Evolutionary conservation across 2,113 vertebrate species (phyloP).

Genomic region (Propithecus coquereli): DNA sequence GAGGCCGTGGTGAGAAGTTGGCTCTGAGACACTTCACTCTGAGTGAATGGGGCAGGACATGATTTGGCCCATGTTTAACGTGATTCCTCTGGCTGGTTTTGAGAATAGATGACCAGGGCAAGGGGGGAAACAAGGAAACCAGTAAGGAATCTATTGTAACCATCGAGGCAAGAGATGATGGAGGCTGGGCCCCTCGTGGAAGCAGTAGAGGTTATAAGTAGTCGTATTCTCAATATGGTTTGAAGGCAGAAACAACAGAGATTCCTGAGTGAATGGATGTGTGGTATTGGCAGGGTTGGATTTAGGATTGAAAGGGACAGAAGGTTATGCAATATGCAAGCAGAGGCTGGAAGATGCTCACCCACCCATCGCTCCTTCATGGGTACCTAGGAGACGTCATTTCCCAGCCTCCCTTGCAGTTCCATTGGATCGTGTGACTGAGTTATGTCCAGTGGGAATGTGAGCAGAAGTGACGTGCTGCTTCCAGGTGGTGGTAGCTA

Average conservation of each 20-base stretch:
- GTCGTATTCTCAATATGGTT: background rate
- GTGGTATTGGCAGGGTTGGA: background rate
- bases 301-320: background rate
- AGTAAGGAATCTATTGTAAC: background rate
- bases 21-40: background rate
- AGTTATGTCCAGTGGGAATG: background rate
- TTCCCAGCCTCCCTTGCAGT: background rate
- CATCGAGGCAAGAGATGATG: background rate
- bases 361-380: background rate
- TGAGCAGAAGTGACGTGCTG: background rate
- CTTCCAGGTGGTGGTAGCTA: background rate
- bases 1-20: background rate
- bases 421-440: background rate
- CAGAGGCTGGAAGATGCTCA: background rate
- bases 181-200: background rate
- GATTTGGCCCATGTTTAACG: background rate
- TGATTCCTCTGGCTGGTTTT: background rate
- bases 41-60: background rate
- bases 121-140: background rate
- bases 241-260: background rate
- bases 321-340: background rate
- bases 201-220: background rate
- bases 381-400: background rate
- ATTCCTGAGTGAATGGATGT: background rate
- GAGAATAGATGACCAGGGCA: background rate